phyloP scores from a whole-genome alignment of 2,113 vertebrate genomes.

The Theristicus caerulescens region DNA sequence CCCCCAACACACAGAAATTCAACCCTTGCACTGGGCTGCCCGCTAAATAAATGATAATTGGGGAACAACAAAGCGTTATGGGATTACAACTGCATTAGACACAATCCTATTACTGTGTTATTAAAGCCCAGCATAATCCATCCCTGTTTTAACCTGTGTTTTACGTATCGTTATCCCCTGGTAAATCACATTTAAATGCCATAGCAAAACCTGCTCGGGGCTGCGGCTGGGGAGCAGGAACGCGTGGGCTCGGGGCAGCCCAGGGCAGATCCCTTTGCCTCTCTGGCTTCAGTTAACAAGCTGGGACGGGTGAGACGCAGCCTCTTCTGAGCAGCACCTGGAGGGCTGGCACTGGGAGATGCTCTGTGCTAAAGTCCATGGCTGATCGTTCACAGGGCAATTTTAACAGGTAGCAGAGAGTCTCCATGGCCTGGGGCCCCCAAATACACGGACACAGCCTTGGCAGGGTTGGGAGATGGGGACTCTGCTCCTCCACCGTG shows the following conservation, averaged over 20 bases:
- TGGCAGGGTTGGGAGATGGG: neutral
- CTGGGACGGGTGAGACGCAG: accelerated
- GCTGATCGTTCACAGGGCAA: accelerated
- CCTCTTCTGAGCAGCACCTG: neutral
- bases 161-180: slow-evolving; percentile 5
- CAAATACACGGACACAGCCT: accelerated
- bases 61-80: neutral
- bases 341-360: neutral
- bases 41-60: neutral
- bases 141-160: neutral
- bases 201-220: neutral
- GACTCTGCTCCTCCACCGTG: neutral
- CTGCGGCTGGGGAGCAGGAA: neutral
- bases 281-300: neutral
- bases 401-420: neutral
- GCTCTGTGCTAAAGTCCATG: accelerated
- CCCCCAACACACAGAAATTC: neutral
- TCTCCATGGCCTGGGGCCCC: neutral
- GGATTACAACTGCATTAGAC: slow-evolving; percentile 26
- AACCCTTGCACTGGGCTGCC: neutral
- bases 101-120: slow-evolving; percentile 11
- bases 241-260: neutral
- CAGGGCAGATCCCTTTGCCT: neutral
- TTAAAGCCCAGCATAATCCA: slow-evolving; percentile 46
- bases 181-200: slow-evolving; percentile 18